phyloP scores from a whole-genome alignment of 2,797 vertebrate species.

The Pelobates cultripes region DNA sequence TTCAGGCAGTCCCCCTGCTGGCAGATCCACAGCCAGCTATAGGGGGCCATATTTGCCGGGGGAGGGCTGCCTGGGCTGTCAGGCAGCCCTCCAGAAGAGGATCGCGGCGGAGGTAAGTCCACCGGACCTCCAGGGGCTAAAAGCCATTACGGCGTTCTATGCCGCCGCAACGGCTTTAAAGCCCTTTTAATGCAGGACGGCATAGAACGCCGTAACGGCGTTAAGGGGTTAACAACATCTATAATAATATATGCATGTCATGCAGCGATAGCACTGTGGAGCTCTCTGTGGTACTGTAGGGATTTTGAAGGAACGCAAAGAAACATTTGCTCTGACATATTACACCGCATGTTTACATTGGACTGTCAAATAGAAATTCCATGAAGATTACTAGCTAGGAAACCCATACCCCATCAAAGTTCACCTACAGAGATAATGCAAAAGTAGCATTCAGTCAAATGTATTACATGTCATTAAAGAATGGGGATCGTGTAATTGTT shows the following conservation, averaged over 20 bases:
- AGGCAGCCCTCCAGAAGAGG: no score
- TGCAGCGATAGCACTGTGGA: background rate
- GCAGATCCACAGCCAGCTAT: no score
- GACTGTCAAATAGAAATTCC: constrained; percentile 12
- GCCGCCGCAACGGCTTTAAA: no score
- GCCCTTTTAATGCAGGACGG: no score
- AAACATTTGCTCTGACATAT: constrained; percentile 21
- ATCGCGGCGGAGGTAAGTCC: no score
- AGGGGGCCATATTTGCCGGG: no score
- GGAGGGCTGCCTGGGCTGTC: no score
- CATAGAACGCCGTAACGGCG: no score
- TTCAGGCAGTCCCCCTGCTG: no score
- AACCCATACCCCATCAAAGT: background rate
- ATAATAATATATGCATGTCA: background rate
- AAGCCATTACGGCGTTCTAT: no score
- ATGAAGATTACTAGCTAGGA: background rate
- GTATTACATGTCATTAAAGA: background rate
- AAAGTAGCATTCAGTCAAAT: background rate
- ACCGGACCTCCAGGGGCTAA: no score
- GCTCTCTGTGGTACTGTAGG: constrained; percentile 39
- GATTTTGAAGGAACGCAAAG: background rate
- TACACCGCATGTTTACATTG: constrained; percentile 16
- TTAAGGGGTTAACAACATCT: no score
- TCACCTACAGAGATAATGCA: background rate
- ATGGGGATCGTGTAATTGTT: background rate